These are phyloP conservation scores for Euzophera pinguis DNA, from an alignment of 2,888 invertebrate genomes.

Conservation along the genomic window DNA sequence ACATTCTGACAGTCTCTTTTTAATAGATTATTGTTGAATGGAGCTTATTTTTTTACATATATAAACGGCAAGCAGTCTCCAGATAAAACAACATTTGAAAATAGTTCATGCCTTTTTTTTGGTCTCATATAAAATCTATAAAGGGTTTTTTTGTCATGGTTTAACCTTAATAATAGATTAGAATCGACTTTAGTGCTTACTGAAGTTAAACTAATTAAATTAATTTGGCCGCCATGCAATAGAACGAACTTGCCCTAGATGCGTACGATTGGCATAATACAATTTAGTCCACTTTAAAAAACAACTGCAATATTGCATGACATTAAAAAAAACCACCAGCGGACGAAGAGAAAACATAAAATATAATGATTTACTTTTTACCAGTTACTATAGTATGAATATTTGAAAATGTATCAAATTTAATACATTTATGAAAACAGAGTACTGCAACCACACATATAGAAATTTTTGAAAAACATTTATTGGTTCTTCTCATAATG, in stretches of 20 bases:
- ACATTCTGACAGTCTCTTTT: no score
- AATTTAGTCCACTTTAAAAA: neutral
- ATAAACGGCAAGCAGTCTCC: neutral
- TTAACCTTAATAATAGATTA: neutral
- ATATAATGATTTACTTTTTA: no score
- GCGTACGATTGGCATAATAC: neutral
- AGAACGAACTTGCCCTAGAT: neutral
- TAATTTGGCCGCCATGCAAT: conserved; percentile 8
- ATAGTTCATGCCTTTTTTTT: neutral
- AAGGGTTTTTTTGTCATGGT: conserved; percentile 10
- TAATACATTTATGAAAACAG: no score
- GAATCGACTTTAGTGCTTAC: neutral
- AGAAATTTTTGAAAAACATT: no score
- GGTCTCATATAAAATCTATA: conserved; percentile 5
- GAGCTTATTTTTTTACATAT: no score
- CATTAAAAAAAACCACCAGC: no score
- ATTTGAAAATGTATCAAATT: no score
- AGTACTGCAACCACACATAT: no score
- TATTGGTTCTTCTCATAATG: no score
- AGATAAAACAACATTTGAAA: neutral
- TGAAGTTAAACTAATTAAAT: neutral
- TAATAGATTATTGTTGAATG: no score
- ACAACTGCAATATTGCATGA: neutral
- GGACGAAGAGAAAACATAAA: no score
- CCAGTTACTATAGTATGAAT: no score